Evolutionary conservation across 2,797 vertebrate genomes (phyloP).

Genomic region (Gymnoscopelus microlampas): DNA sequence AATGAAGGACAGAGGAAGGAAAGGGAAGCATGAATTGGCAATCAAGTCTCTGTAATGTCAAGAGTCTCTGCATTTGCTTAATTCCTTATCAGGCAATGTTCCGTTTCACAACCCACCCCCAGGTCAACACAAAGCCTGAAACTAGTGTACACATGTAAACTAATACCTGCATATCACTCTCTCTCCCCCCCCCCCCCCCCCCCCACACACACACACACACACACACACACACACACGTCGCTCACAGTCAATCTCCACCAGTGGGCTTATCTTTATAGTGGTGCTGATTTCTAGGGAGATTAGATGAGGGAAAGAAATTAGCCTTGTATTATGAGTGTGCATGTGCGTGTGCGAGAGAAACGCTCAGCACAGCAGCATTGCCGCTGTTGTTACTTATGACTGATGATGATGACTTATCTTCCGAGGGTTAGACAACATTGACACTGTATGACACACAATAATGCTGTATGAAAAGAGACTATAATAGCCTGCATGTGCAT

Average conservation of each 20-base stretch:
- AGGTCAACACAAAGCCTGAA: constrained; percentile 58
- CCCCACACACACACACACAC: constrained; percentile 8
- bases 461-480: background rate
- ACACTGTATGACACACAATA: constrained; percentile 4
- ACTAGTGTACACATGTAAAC: constrained; percentile 53
- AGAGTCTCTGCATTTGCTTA: constrained; percentile 52
- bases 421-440: constrained; percentile 17
- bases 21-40: constrained; percentile 54
- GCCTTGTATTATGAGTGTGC: background rate
- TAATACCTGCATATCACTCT: constrained; percentile 42
- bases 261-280: constrained; percentile 25
- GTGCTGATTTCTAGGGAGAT: constrained; percentile 35
- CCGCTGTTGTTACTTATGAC: too few species aligned
- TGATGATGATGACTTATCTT: constrained; percentile 26
- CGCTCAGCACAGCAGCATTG: too few species aligned
- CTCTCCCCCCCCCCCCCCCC: background rate
- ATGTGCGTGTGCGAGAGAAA: constrained; percentile 32
- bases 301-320: constrained; percentile 42
- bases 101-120: constrained; percentile 36
- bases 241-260: background rate
- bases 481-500: too few species aligned
- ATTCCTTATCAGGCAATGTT: constrained; percentile 71
- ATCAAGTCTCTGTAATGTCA: constrained; percentile 52
- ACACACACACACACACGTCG: constrained; percentile 4
- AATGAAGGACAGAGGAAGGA: background rate